A percentile compares a stretch with the other conserved stretches of the same genome.
Evolutionary conservation across 2,797 vertebrate genomes (phyloP).

Genomic region (Gobionotothen gibberifrons): DNA sequence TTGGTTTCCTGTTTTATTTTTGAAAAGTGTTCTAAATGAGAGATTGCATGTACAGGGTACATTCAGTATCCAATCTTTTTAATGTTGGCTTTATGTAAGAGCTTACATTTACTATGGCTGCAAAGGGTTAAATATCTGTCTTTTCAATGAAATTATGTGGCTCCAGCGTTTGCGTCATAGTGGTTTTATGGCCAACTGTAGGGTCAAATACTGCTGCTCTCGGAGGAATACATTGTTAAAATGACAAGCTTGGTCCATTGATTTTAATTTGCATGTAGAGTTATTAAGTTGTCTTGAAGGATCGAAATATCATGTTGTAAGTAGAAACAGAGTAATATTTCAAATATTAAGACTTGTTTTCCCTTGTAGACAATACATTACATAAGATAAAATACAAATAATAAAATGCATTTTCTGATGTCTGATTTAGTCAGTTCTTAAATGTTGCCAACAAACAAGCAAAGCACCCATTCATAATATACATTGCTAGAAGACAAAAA

Average conservation of each 20-base stretch:
- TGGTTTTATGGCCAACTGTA: conserved; percentile 58
- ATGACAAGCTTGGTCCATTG: conserved; percentile 24
- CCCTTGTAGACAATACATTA: background rate
- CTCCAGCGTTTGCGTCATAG: conserved; percentile 58
- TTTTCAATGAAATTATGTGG: conserved; percentile 55
- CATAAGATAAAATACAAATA: no score
- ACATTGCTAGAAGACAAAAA: background rate
- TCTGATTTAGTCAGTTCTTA: background rate
- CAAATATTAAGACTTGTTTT: background rate
- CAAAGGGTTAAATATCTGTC: conserved; percentile 45
- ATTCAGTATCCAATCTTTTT: background rate
- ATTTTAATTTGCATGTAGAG: conserved; percentile 29
- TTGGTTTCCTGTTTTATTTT: no score
- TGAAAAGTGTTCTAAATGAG: background rate
- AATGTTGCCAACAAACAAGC: background rate
- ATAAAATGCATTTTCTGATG: background rate
- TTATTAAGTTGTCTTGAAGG: background rate
- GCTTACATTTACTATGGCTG: conserved; percentile 1
- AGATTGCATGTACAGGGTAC: conserved; percentile 2
- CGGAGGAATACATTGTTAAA: conserved; percentile 42
- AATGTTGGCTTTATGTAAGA: conserved; percentile 8
- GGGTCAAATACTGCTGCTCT: conserved; percentile 53
- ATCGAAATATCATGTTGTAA: background rate
- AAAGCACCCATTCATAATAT: conserved; percentile 1
- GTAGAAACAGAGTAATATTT: background rate